A percentile compares a stretch with the other conserved stretches of the same genome.
Evolutionary conservation across 2,113 vertebrate species (phyloP).

Genomic region (Clarias macrocephalus): DNA sequence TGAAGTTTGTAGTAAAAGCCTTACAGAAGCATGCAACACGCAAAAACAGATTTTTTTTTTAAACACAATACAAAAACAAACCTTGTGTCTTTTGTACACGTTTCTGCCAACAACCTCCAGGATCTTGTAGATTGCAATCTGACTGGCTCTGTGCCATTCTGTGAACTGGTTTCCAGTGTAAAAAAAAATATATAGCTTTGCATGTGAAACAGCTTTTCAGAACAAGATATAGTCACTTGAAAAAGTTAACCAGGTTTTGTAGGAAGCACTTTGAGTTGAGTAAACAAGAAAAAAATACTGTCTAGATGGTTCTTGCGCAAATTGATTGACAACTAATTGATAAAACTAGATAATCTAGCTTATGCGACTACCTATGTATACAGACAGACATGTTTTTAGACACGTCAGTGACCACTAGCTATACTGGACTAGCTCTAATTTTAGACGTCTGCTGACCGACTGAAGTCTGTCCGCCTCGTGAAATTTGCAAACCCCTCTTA

Average conservation of each 20-base stretch:
- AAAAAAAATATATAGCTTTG: neutral
- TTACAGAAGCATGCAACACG: neutral
- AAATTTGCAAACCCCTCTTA: slow-evolving; percentile 16
- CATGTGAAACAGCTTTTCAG: neutral
- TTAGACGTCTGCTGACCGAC: slow-evolving; percentile 45
- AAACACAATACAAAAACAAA: neutral
- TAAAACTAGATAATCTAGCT: neutral
- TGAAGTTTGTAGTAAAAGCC: neutral
- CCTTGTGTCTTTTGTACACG: neutral
- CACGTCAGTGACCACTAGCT: slow-evolving; percentile 5
- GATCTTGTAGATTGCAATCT: neutral
- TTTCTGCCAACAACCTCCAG: neutral
- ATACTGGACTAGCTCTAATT: slow-evolving; percentile 15
- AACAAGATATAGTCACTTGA: neutral
- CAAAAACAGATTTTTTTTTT: neutral
- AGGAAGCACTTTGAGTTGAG: neutral
- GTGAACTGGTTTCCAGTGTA: neutral
- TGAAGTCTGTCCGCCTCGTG: slow-evolving; percentile 12
- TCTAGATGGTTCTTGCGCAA: neutral
- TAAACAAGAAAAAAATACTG: neutral
- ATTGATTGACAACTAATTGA: neutral
- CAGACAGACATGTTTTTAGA: neutral
- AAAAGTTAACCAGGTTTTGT: neutral
- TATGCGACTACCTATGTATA: neutral
- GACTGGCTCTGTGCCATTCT: neutral